Percentiles rank a stretch among this genome's conserved stretches.
Evolutionary conservation across 92 coral and sea anemone species (phyloP).

Genomic region (Blastomussa wellsi): DNA sequence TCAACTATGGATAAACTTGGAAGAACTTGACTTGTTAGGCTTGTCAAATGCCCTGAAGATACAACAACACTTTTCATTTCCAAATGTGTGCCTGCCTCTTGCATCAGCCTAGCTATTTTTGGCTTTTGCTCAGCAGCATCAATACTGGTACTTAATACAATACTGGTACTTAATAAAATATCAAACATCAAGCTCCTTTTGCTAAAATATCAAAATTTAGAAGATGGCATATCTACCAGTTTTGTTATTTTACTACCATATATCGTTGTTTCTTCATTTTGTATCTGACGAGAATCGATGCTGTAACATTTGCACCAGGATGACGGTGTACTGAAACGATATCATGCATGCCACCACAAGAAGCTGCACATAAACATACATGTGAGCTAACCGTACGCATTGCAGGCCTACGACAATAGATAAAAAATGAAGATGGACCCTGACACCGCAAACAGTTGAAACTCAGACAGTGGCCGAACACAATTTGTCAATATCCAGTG

Average conservation of each 20-base stretch:
- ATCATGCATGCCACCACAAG: not conserved
- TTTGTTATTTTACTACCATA: not conserved
- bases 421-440: too few relatives aligned
- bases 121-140: too few relatives aligned
- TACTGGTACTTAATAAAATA: too few relatives aligned
- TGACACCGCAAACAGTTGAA: too few relatives aligned
- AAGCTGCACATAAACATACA: not conserved
- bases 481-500: too few relatives aligned
- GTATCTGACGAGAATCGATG: not conserved
- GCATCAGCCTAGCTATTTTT: too few relatives aligned
- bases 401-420: not conserved
- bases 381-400: not conserved
- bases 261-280: not conserved
- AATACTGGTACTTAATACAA: too few relatives aligned
- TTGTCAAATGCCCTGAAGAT: conserved; percentile 52
- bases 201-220: not conserved
- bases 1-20: conserved; percentile 68
- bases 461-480: too few relatives aligned
- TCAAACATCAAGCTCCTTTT: too few relatives aligned
- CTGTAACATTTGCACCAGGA: too few relatives aligned
- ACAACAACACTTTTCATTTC: not conserved
- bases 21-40: conserved; percentile 56
- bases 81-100: too few relatives aligned
- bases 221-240: not conserved
- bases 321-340: too few relatives aligned